Percentiles rank a stretch among this genome's conserved stretches.
phyloP scores from a whole-genome alignment of 23 tunicate species.

The Diplosoma virens region DNA sequence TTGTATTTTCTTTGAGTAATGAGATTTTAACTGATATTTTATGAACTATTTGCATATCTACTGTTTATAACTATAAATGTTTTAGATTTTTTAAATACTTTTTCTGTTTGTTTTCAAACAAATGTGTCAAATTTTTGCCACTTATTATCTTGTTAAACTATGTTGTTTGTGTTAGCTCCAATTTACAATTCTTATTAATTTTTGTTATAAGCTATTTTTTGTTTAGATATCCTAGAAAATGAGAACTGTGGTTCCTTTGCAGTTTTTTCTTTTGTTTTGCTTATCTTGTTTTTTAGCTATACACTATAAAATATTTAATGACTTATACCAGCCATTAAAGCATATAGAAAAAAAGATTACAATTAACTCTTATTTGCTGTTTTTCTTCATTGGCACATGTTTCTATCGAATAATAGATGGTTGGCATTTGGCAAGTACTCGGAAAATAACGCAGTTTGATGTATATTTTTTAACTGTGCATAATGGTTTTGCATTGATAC shows the following conservation, averaged over 20 bases:
- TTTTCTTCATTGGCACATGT: conserved; percentile 35
- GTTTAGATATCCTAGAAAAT: not conserved
- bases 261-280: conserved; percentile 11
- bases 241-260: not conserved
- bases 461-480: conserved; percentile 41
- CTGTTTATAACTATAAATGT: too few relatives aligned
- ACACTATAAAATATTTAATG: conserved; percentile 7
- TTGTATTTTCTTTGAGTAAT: too few relatives aligned
- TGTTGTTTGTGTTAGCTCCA: too few relatives aligned
- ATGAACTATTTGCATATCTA: too few relatives aligned
- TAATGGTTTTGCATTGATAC: conserved; percentile 48
- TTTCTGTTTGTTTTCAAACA: too few relatives aligned
- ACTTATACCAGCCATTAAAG: not conserved
- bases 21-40: too few relatives aligned
- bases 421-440: not conserved
- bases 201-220: too few relatives aligned
- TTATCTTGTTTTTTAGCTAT: conserved; percentile 1
- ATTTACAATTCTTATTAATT: too few relatives aligned
- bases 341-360: not conserved
- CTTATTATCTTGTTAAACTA: too few relatives aligned
- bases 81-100: too few relatives aligned
- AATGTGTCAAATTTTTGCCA: too few relatives aligned
- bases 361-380: not conserved
- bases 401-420: conserved; percentile 30
- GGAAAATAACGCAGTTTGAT: conserved; percentile 62